Percentiles rank a stretch among this genome's conserved stretches.
These are phyloP conservation scores for Magallana ariakensis DNA, from an alignment of 1,140 invertebrate genomes.

Conservation along the genomic window DNA sequence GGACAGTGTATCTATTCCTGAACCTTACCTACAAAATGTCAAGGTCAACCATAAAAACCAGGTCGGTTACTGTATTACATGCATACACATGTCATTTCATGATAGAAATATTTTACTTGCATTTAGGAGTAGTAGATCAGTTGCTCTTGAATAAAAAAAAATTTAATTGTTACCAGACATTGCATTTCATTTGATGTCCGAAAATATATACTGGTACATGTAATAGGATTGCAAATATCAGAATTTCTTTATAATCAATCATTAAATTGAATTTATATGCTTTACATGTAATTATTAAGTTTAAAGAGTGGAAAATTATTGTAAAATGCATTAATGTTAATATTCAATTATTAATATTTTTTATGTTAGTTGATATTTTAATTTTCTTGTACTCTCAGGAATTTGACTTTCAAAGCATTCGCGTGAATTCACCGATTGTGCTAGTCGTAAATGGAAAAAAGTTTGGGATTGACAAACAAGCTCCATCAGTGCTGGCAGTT, in stretches of 20 bases:
- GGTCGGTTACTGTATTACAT: slow-evolving; percentile 77
- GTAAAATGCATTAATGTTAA: too few relatives aligned
- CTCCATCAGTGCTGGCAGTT: slow-evolving; percentile 76
- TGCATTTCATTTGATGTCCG: too few relatives aligned
- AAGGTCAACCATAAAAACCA: slow-evolving; percentile 83
- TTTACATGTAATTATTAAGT: not conserved
- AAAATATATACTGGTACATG: too few relatives aligned
- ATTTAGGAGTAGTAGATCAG: too few relatives aligned
- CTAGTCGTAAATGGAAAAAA: slow-evolving; percentile 89
- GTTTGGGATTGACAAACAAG: slow-evolving; percentile 86
- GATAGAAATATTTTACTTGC: too few relatives aligned
- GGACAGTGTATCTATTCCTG: slow-evolving; percentile 89
- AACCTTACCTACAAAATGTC: slow-evolving; percentile 85
- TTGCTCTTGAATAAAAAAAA: too few relatives aligned
- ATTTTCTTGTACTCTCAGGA: slow-evolving; percentile 81
- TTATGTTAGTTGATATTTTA: too few relatives aligned
- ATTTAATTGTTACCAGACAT: too few relatives aligned
- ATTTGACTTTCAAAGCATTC: slow-evolving; percentile 85
- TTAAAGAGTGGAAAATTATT: not conserved
- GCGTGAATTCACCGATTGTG: slow-evolving; percentile 87
- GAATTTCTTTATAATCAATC: too few relatives aligned
- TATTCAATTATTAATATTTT: too few relatives aligned
- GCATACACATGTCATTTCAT: too few relatives aligned
- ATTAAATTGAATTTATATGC: slow-evolving; percentile 4
- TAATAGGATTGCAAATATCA: too few relatives aligned